Evolutionary conservation across 2,113 vertebrate species (phyloP), one percentile per base, ranked within the genome.

Genomic region (Gopherus evgoodei): DNA sequence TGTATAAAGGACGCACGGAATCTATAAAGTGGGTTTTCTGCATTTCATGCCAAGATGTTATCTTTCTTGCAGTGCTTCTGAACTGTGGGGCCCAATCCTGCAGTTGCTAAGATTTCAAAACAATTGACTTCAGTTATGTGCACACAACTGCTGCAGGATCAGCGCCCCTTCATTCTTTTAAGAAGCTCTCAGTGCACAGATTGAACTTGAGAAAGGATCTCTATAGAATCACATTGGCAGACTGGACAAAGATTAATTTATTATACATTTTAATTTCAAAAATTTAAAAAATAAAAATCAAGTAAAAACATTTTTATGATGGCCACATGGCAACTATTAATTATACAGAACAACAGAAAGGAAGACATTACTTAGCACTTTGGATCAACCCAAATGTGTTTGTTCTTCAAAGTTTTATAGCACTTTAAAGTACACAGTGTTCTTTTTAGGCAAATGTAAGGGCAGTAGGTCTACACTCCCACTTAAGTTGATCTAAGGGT

Each of bases 311-410:
- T 90, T 89, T 95, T 86, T 93, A 49, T 95, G 93, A 13, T 19
- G 47, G 81, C 83, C 83, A 22, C 84, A 54, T 84, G 44, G 89
- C 83, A 93, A 88, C 83, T 95, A 96, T 85, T 79, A 91, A 88
- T 44, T 52, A 88, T 47, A 86, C 25, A 95, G 93, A 91, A 72
- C 24, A 27, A 19, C 91, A 27, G 92, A 91, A 79, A 62, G 31
- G 81, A 88, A 88, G 2, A 0, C 90, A 95, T 93, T 96, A 89
- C 90, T 92, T 24, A 62, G 47, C 31, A 85, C 84, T 96, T 95
- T 59, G 95, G 94, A 97, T 95, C 90, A 95, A 95, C 81, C 88
- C 96, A 91, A 85, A 87, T 38, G 79, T 93, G 42, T 93, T 95
- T 89, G 62, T 1, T 0, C 50, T 86, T 65, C 31, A n/a, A 31